A percentile compares a stretch with the other conserved stretches of the same genome.
These are phyloP conservation scores for Hydropsyche tenuis DNA, from an alignment of 1,140 invertebrate genomes.

Conservation along the genomic window DNA sequence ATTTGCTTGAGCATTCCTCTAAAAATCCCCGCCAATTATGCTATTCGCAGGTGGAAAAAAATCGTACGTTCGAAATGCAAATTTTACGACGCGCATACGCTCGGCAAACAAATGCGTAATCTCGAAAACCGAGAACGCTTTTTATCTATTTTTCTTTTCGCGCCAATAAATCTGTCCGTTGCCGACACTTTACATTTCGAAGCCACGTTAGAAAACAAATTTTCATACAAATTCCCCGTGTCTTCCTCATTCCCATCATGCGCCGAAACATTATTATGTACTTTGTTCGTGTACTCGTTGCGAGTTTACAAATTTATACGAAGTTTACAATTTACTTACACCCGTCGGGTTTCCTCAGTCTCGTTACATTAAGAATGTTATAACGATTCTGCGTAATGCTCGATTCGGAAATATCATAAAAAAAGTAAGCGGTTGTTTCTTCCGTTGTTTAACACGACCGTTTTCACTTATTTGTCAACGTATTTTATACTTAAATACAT, in stretches of 20 bases:
- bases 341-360: neutral
- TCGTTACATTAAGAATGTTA: neutral
- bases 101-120: no score
- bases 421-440: no score
- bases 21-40: neutral
- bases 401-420: no score
- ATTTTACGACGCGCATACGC: no score
- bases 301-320: neutral
- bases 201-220: neutral
- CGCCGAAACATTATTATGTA: neutral
- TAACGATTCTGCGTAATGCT: neutral
- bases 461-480: conserved; percentile 3
- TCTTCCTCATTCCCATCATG: neutral
- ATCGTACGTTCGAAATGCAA: no score
- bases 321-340: conserved; percentile 9
- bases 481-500: conserved; percentile 19
- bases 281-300: conserved; percentile 2
- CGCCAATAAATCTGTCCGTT: no score
- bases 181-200: neutral
- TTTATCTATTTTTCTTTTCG: no score
- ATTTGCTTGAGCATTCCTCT: neutral
- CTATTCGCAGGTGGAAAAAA: no score
- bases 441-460: no score
- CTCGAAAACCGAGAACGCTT: no score
- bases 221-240: neutral